Conservation (phyloP, 2,888 invertebrate genomes). For the Apodemia hepburni region DNA sequence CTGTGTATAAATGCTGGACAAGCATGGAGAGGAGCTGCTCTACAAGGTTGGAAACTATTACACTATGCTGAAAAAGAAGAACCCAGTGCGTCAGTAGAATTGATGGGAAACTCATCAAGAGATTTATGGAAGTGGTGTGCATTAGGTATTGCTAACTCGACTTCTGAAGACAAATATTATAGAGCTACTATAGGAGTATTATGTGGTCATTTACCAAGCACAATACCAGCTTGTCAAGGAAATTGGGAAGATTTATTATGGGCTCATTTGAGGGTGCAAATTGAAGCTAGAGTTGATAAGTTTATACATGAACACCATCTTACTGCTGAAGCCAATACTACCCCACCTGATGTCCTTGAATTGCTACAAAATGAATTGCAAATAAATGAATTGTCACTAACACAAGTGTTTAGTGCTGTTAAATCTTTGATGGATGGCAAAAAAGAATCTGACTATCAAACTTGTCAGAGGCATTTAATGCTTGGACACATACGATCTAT, state of each 20-base stretch:
- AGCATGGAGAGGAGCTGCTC: conserved; percentile 93
- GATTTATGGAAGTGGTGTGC: conserved; percentile 90
- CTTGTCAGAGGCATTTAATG: conserved; percentile 92
- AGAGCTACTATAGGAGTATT: conserved; percentile 87
- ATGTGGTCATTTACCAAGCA: conserved; percentile 89
- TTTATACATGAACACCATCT: conserved; percentile 69
- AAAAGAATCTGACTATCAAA: conserved; percentile 84
- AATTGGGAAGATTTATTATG: conserved; percentile 95
- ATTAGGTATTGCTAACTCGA: conserved; percentile 80
- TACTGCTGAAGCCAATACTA: conserved; percentile 66
- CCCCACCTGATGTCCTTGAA: conserved; percentile 60
- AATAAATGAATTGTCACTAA: conserved; percentile 58
- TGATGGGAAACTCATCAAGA: conserved; percentile 91
- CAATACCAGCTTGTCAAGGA: conserved; percentile 87
- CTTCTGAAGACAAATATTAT: conserved; percentile 77
- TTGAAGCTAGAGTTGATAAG: conserved; percentile 91
- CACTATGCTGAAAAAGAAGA: conserved; percentile 90
- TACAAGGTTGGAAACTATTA: conserved; percentile 94
- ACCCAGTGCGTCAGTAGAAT: conserved; percentile 68
- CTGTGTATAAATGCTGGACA: conserved; percentile 93
- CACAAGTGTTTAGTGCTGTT: conserved; percentile 65
- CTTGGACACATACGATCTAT: conserved; percentile 88
- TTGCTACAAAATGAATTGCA: conserved; percentile 59
- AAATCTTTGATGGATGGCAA: conserved; percentile 75
- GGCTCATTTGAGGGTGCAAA: conserved; percentile 90